A percentile compares a stretch with the other conserved stretches of the same genome.
phyloP scores from a whole-genome alignment of 2,888 invertebrate genomes.

The Synergus gifuensis region DNA sequence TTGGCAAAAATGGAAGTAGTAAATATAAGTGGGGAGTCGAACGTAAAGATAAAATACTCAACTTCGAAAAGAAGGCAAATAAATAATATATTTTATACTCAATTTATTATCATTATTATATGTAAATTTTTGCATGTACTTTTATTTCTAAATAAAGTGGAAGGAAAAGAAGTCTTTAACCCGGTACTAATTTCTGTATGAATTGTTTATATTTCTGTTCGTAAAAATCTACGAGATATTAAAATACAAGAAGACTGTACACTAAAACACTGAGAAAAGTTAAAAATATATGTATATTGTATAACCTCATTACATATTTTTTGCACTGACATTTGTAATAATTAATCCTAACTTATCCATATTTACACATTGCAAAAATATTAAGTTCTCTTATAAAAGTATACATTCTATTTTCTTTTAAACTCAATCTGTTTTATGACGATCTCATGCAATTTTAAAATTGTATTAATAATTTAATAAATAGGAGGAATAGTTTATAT shows the following conservation, averaged over 20 bases:
- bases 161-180: not conserved
- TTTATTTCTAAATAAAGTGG: not conserved
- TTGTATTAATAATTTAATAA: slow-evolving; percentile 6
- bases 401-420: not conserved
- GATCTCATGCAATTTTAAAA: slow-evolving; percentile 10
- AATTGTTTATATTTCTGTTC: slow-evolving; percentile 21
- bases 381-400: not conserved
- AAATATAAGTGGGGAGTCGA: slow-evolving; percentile 66
- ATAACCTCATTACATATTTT: slow-evolving; percentile 7
- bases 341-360: not conserved
- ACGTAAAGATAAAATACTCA: slow-evolving; percentile 62
- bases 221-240: slow-evolving; percentile 23
- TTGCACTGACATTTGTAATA: not conserved
- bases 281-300: slow-evolving; percentile 35
- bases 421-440: not conserved
- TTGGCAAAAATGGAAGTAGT: slow-evolving; percentile 62
- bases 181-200: not conserved
- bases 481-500: slow-evolving; percentile 9
- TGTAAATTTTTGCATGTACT: too few species aligned
- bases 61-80: slow-evolving; percentile 54
- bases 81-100: not conserved
- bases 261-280: slow-evolving; percentile 24
- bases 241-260: slow-evolving; percentile 36
- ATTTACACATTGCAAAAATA: slow-evolving; percentile 22
- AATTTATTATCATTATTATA: not conserved